These are phyloP conservation scores for Ceratotherium simum DNA, from an alignment of 2,113 vertebrate species.

Conservation along the genomic window DNA sequence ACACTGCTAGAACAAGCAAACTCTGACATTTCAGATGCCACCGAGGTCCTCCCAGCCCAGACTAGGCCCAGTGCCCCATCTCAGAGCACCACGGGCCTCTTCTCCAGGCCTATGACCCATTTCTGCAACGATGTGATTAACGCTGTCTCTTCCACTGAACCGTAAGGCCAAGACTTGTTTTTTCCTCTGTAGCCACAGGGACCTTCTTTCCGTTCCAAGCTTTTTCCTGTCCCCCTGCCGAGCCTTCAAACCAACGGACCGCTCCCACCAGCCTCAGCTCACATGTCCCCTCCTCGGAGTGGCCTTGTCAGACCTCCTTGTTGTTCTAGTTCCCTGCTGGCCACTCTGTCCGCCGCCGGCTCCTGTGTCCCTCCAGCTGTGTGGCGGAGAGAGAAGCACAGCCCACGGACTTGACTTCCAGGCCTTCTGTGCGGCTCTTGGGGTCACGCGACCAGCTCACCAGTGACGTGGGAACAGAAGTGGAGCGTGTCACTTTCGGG, in stretches of 20 bases:
- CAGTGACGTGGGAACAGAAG: background rate
- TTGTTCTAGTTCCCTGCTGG: background rate
- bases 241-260: background rate
- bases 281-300: background rate
- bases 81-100: background rate
- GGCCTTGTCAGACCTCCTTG: background rate
- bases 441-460: too few species aligned
- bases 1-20: background rate
- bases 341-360: too few species aligned
- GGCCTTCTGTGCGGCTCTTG: background rate
- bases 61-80: background rate
- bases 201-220: background rate
- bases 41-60: background rate
- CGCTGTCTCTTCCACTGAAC: fast-evolving
- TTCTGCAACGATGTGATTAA: background rate
- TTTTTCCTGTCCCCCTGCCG: background rate
- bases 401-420: background rate
- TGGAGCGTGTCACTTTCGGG: background rate
- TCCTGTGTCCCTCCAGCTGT: background rate
- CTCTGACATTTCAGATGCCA: background rate
- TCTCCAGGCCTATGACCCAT: background rate
- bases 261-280: background rate
- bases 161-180: background rate
- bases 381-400: background rate
- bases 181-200: background rate